Evolutionary conservation across 2,113 vertebrate genomes (phyloP).

Genomic region (Panthera leo): DNA sequence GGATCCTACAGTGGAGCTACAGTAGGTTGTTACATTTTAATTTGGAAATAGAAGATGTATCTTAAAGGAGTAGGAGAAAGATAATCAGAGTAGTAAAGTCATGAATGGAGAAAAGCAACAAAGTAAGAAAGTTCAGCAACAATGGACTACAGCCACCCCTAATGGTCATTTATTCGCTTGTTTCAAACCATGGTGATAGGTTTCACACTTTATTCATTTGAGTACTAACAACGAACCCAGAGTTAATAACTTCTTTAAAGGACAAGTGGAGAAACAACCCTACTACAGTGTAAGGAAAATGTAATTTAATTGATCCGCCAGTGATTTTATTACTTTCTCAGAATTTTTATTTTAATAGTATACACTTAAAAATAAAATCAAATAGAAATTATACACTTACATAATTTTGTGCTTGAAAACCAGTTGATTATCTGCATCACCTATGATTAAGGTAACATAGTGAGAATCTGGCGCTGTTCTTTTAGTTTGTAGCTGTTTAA

Average conservation of each 20-base stretch:
- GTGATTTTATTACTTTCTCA: conserved; percentile 10
- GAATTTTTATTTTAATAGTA: conserved; percentile 34
- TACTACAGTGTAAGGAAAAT: neutral
- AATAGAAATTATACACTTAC: conserved; percentile 80
- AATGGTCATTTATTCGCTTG: neutral
- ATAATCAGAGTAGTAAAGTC: neutral
- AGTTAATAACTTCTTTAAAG: conserved; percentile 12
- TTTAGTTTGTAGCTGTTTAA: conserved; percentile 89
- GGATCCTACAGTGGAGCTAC: neutral
- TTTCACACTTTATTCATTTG: conserved; percentile 21
- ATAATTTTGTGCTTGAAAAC: conserved; percentile 93
- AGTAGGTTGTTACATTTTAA: conserved; percentile 29
- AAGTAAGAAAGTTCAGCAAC: neutral
- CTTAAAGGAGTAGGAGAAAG: conserved; percentile 21
- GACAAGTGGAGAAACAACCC: neutral
- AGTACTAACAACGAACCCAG: neutral
- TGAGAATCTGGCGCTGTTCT: conserved; percentile 93
- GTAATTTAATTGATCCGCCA: conserved; percentile 30
- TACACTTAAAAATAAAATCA: conserved; percentile 52
- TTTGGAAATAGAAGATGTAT: conserved; percentile 37
- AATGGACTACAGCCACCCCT: neutral
- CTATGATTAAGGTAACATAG: conserved; percentile 90
- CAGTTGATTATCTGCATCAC: conserved; percentile 93
- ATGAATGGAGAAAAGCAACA: neutral
- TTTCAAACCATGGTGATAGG: neutral